These are phyloP conservation scores for Glomeris marginata DNA, from an alignment of 2,888 invertebrate genomes.

Conservation along the genomic window DNA sequence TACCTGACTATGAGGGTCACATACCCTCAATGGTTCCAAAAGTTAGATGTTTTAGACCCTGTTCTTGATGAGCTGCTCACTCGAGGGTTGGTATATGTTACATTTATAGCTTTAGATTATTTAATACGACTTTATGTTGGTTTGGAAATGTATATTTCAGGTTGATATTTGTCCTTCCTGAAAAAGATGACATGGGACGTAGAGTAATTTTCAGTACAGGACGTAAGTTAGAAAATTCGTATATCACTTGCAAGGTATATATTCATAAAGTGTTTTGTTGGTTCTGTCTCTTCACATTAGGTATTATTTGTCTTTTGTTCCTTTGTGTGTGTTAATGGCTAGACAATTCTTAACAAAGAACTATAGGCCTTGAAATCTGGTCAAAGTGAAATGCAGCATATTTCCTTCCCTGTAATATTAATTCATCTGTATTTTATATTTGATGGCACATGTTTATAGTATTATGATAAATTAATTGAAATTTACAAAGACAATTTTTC, in stretches of 20 bases:
- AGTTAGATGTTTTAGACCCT: constrained; percentile 53
- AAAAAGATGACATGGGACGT: constrained; percentile 54
- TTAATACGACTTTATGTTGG: constrained; percentile 1
- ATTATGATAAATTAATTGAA: no score
- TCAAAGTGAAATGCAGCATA: no score
- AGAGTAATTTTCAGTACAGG: constrained; percentile 60
- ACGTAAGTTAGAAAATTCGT: constrained; percentile 37
- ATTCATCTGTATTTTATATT: no score
- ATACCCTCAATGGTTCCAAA: constrained; percentile 58
- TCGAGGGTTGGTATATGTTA: constrained; percentile 41
- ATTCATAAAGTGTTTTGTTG: background rate
- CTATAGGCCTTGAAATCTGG: no score
- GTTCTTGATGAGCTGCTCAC: constrained; percentile 53
- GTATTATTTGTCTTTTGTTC: background rate
- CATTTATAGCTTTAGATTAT: constrained; percentile 1
- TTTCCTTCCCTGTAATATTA: no score
- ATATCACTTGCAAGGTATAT: constrained; percentile 38
- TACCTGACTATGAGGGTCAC: constrained; percentile 61
- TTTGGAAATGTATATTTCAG: constrained; percentile 34
- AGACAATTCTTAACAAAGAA: no score
- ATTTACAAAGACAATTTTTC: no score
- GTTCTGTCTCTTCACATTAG: background rate
- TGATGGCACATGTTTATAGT: no score
- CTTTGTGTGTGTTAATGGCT: background rate
- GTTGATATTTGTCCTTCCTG: constrained; percentile 61